Conservation (phyloP, 2,113 vertebrate genomes). For the Ochotona princeps region DNA sequence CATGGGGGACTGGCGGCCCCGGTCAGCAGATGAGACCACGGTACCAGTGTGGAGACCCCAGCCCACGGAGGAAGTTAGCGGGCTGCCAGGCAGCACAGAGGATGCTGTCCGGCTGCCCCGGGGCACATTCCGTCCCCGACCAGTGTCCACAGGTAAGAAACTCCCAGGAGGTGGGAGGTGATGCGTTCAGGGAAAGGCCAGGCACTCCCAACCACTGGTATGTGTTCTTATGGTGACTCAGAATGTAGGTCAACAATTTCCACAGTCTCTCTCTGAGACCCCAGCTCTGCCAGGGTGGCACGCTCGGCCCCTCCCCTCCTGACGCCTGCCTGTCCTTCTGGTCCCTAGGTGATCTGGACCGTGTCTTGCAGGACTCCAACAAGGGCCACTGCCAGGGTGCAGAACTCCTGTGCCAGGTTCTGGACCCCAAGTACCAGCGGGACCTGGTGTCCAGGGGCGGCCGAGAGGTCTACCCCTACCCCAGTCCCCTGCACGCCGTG, state of each 20-base stretch:
- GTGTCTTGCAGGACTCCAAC: constrained; percentile 69
- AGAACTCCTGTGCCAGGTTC: constrained; percentile 68
- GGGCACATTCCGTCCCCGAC: constrained; percentile 85
- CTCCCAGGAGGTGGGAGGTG: too few species aligned
- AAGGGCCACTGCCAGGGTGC: constrained; percentile 49
- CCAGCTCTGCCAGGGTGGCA: too few species aligned
- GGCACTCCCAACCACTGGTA: too few species aligned
- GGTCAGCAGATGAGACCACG: constrained; percentile 92
- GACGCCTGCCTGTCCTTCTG: constrained; percentile 36
- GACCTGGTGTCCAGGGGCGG: constrained; percentile 91
- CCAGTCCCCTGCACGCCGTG: constrained; percentile 96
- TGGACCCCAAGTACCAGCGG: constrained; percentile 91
- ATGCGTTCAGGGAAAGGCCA: too few species aligned
- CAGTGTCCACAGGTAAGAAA: constrained; percentile 95
- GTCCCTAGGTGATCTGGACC: constrained; percentile 92
- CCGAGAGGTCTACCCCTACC: constrained; percentile 93
- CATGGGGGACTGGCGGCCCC: constrained; percentile 86
- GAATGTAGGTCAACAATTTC: too few species aligned
- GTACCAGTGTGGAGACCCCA: constrained; percentile 85
- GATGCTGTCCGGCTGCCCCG: accelerated
- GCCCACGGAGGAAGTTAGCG: constrained; percentile 77
- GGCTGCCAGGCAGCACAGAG: constrained; percentile 68
- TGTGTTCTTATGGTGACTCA: too few species aligned
- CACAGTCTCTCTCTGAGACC: too few species aligned
- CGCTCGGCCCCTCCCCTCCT: not conserved